These are phyloP conservation scores for Chaenodraco wilsoni DNA, from an alignment of 2,797 vertebrate genomes.

Conservation along the genomic window DNA sequence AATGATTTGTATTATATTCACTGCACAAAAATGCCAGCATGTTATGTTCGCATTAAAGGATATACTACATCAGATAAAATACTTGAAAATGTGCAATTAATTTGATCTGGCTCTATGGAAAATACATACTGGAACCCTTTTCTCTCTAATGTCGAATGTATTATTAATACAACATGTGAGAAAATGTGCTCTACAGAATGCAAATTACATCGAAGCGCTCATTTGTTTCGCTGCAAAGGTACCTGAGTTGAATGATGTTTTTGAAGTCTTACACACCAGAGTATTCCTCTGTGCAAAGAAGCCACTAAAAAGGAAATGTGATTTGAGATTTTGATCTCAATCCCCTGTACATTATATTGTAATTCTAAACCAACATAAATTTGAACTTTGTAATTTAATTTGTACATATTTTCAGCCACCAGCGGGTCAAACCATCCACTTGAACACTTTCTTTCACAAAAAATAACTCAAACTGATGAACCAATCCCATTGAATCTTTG, in stretches of 20 bases:
- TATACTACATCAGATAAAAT: slow-evolving; percentile 14
- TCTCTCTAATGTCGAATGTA: slow-evolving; percentile 8
- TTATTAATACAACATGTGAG: slow-evolving; percentile 12
- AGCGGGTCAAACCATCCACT: slow-evolving; percentile 3
- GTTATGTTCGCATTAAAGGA: slow-evolving; percentile 6
- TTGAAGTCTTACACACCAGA: slow-evolving; percentile 1
- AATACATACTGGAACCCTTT: neutral
- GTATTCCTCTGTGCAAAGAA: slow-evolving; percentile 15
- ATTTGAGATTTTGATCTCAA: too few relatives aligned
- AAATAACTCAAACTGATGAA: slow-evolving; percentile 9
- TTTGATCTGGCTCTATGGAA: slow-evolving; percentile 1
- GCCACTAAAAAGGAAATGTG: neutral
- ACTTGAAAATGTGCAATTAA: slow-evolving; percentile 29
- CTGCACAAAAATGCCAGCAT: slow-evolving; percentile 9
- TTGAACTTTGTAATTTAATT: neutral
- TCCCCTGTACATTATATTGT: neutral
- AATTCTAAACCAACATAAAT: slow-evolving; percentile 15
- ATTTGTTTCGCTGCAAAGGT: neutral
- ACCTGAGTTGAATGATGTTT: slow-evolving; percentile 14
- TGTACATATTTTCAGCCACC: neutral
- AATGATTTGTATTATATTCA: slow-evolving; percentile 3
- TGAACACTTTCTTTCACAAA: slow-evolving; percentile 5
- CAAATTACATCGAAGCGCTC: neutral
- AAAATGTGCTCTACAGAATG: slow-evolving; percentile 25
- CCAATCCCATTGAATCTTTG: slow-evolving; percentile 8